Conservation (phyloP, 2,888 invertebrate species). For the Trichopoda pennipes region DNA sequence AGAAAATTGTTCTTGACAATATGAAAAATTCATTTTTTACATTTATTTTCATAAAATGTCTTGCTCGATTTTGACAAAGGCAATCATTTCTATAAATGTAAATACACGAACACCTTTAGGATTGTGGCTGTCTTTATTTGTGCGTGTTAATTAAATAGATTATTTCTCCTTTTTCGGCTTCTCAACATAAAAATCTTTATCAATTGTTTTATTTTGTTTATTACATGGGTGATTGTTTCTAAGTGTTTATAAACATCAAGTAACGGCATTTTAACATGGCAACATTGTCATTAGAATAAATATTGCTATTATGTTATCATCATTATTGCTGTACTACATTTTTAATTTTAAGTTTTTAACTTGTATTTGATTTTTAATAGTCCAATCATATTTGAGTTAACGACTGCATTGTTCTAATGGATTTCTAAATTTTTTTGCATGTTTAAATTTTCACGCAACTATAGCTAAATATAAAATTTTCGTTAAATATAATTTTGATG, state of each 20-base stretch:
- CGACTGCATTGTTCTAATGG: too few relatives aligned
- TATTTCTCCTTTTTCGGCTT: constrained; percentile 8
- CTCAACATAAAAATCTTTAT: constrained; percentile 7
- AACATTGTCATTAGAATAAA: constrained; percentile 22
- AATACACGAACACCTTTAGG: not conserved
- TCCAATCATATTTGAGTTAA: too few relatives aligned
- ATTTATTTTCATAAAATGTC: too few relatives aligned
- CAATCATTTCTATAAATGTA: too few relatives aligned
- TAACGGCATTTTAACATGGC: not conserved
- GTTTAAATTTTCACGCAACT: too few relatives aligned
- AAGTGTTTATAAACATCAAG: not conserved
- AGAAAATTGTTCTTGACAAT: too few relatives aligned
- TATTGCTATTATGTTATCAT: constrained; percentile 20
- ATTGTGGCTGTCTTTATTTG: constrained; percentile 3
- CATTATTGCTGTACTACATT: constrained; percentile 14
- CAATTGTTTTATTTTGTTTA: constrained; percentile 4
- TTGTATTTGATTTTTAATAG: too few relatives aligned
- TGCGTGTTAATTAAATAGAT: constrained; percentile 23
- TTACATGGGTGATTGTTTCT: constrained; percentile 9
- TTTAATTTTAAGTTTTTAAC: constrained; percentile 16
- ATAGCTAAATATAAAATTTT: too few relatives aligned
- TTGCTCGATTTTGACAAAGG: too few relatives aligned
- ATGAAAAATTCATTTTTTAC: too few relatives aligned
- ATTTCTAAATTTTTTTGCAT: too few relatives aligned
- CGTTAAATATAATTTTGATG: too few relatives aligned